These are phyloP conservation scores for Tachypleus tridentatus DNA, from an alignment of 1,140 invertebrate genomes.

Conservation along the genomic window DNA sequence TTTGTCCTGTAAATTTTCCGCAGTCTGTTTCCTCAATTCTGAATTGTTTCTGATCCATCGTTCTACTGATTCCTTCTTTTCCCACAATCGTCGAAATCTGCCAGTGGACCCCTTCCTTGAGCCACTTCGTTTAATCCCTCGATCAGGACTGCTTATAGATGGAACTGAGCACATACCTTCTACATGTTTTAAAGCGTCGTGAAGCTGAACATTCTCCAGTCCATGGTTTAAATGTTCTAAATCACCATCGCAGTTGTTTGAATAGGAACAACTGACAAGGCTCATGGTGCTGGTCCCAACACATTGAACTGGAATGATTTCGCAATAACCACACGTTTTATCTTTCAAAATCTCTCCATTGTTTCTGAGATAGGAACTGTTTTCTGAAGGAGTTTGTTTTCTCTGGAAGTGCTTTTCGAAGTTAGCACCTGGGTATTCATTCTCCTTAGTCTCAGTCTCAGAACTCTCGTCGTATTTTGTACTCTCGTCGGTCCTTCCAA, in stretches of 20 bases:
- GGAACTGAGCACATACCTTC: too few species aligned
- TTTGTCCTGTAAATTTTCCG: slow-evolving; percentile 22
- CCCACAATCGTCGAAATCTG: slow-evolving; percentile 5
- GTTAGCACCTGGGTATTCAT: too few species aligned
- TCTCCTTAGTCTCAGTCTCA: slow-evolving; percentile 27
- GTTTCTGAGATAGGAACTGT: neutral
- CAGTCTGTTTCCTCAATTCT: slow-evolving; percentile 24
- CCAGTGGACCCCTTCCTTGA: neutral
- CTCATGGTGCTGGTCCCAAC: slow-evolving; percentile 14
- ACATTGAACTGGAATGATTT: slow-evolving; percentile 4
- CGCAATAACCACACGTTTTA: neutral
- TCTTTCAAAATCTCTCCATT: neutral
- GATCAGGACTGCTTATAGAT: slow-evolving; percentile 7
- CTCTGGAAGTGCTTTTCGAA: neutral
- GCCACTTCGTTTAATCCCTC: slow-evolving; percentile 16
- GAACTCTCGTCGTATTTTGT: slow-evolving; percentile 36
- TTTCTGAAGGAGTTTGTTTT: slow-evolving; percentile 7
- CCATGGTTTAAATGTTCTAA: slow-evolving; percentile 41
- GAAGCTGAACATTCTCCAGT: slow-evolving; percentile 43
- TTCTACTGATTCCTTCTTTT: slow-evolving; percentile 24
- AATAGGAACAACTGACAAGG: slow-evolving; percentile 21
- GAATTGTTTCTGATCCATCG: slow-evolving; percentile 22
- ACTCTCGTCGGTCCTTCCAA: slow-evolving; percentile 36
- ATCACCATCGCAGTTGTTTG: slow-evolving; percentile 38
- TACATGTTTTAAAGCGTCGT: slow-evolving; percentile 21